phyloP scores from a whole-genome alignment of 2,888 invertebrate species.

The Peribatodes rhomboidaria region DNA sequence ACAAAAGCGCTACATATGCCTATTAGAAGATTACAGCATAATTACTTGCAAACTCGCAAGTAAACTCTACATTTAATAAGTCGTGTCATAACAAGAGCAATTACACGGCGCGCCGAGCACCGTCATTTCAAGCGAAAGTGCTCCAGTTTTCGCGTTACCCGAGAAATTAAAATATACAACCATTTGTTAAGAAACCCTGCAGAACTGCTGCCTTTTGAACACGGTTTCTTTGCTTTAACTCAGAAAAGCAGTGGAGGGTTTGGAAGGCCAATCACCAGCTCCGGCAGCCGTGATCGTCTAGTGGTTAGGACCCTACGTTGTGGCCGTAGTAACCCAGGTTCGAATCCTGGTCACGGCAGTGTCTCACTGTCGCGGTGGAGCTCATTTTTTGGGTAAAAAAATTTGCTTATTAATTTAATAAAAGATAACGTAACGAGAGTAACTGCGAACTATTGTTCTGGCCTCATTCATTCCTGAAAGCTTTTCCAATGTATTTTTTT shows the following conservation, averaged over 20 bases:
- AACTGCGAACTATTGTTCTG: background rate
- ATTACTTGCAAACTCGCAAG: background rate
- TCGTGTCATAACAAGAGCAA: conserved; percentile 21
- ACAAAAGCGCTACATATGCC: too few relatives aligned
- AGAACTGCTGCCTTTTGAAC: conserved; percentile 19
- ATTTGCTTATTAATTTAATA: background rate
- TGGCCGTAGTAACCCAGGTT: conserved; percentile 91
- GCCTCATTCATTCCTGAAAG: background rate
- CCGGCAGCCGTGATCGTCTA: conserved; percentile 89
- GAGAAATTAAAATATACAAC: conserved; percentile 20
- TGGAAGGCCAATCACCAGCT: conserved; percentile 51
- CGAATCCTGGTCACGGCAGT: conserved; percentile 83
- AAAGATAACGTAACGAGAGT: background rate
- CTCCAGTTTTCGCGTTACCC: conserved; percentile 41
- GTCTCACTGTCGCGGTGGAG: conserved; percentile 67
- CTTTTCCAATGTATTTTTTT: background rate
- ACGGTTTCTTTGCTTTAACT: conserved; percentile 15
- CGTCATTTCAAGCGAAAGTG: conserved; percentile 44
- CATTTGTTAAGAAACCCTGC: background rate
- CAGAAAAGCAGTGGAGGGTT: conserved; percentile 25
- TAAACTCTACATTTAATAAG: conserved; percentile 2
- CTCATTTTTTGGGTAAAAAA: conserved; percentile 6
- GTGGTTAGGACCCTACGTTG: conserved; percentile 91
- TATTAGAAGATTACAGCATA: background rate
- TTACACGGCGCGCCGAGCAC: conserved; percentile 24